phyloP scores from a whole-genome alignment of 2,888 invertebrate species.

The Apamea epomidion region DNA sequence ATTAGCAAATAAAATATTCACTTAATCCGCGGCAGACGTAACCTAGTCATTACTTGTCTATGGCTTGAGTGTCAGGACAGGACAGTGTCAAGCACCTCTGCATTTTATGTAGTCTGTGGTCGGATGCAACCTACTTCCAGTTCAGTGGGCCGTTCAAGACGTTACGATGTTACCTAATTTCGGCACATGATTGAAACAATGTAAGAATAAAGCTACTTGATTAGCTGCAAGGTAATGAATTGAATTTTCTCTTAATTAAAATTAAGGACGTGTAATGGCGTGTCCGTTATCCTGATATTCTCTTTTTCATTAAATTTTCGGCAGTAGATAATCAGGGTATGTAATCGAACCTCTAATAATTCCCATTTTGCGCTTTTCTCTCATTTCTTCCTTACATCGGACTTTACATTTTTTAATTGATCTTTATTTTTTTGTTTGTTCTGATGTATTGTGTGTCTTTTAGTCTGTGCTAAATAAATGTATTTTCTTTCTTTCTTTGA shows the following conservation, averaged over 20 bases:
- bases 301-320: background rate
- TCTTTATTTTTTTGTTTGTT: too few species aligned
- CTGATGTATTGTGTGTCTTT: too few species aligned
- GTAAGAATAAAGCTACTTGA: slow-evolving; percentile 7
- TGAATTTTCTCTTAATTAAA: slow-evolving; percentile 6
- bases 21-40: too few species aligned
- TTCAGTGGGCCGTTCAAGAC: slow-evolving; percentile 42
- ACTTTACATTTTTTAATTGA: too few species aligned
- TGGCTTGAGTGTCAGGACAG: too few species aligned
- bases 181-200: slow-evolving; percentile 26
- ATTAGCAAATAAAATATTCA: too few species aligned
- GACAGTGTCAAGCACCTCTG: background rate
- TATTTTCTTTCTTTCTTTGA: too few species aligned
- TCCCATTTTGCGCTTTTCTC: too few species aligned
- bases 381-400: too few species aligned
- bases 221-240: background rate
- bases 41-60: too few species aligned
- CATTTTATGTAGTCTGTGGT: slow-evolving; percentile 12
- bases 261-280: background rate
- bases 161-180: slow-evolving; percentile 49
- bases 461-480: too few species aligned
- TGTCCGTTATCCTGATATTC: background rate
- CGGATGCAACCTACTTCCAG: slow-evolving; percentile 38
- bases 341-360: too few species aligned
- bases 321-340: background rate